These are phyloP conservation scores for Eulemur mongoz DNA, from an alignment of 2,797 vertebrate species.

Conservation along the genomic window DNA sequence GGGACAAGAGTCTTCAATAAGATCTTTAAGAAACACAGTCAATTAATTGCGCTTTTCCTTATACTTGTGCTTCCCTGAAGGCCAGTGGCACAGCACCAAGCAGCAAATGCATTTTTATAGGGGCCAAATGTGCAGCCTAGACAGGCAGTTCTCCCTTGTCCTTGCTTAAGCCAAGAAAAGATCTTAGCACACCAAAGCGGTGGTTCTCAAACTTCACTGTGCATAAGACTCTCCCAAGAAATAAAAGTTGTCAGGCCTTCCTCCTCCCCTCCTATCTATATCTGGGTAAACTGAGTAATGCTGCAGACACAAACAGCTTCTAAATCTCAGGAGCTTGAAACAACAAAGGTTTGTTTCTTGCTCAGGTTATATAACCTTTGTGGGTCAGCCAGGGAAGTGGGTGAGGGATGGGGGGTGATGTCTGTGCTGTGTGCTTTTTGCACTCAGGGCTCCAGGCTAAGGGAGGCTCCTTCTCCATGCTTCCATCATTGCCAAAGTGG, in stretches of 20 bases:
- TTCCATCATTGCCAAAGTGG: neutral
- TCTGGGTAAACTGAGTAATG: neutral
- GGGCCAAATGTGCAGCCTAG: neutral
- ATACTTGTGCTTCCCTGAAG: neutral
- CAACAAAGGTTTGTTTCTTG: neutral
- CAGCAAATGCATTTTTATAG: neutral
- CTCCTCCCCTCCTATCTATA: neutral
- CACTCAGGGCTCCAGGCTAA: neutral
- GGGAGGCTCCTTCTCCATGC: neutral
- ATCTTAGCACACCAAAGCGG: neutral
- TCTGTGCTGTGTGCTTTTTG: neutral
- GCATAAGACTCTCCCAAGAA: neutral
- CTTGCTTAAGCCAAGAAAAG: neutral
- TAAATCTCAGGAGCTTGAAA: neutral
- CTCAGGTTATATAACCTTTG: neutral
- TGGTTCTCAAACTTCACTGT: neutral
- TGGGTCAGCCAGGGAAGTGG: neutral
- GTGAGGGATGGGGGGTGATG: rapidly evolving
- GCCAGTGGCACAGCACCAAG: neutral
- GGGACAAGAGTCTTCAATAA: neutral
- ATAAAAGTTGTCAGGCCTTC: neutral
- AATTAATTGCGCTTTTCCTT: neutral
- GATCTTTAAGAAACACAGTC: neutral
- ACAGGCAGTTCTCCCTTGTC: neutral
- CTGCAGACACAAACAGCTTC: neutral